phyloP scores from a whole-genome alignment of 2,113 vertebrate genomes.

The Percina caprodes region DNA sequence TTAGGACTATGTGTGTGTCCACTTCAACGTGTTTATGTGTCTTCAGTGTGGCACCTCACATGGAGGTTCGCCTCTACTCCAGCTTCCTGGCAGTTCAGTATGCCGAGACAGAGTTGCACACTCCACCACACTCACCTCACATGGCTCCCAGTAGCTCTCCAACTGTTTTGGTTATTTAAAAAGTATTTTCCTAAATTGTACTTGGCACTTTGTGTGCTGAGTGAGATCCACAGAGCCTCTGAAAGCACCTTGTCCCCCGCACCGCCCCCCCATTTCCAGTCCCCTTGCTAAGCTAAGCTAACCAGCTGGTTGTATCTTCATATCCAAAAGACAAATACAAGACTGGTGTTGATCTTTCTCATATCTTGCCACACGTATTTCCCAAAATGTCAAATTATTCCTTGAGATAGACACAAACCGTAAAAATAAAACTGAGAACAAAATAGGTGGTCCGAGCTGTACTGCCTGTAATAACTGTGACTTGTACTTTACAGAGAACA shows the following conservation, averaged over 20 bases:
- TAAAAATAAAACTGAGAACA: constrained; percentile 12
- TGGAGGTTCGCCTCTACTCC: constrained; percentile 37
- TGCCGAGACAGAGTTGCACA: constrained; percentile 40
- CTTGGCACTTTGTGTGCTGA: constrained; percentile 46
- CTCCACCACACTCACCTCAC: constrained; percentile 65
- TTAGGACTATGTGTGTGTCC: not conserved
- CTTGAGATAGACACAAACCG: not conserved
- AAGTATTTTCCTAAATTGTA: constrained; percentile 56
- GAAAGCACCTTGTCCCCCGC: too few species aligned
- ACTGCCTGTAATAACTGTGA: constrained; percentile 32
- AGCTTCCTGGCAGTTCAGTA: constrained; percentile 26
- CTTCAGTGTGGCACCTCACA: constrained; percentile 35
- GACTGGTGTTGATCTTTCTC: not conserved
- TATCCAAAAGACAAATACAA: not conserved
- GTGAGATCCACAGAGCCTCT: constrained; percentile 25
- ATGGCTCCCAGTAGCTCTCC: constrained; percentile 51
- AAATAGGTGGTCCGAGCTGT: constrained; percentile 22
- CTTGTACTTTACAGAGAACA: constrained; percentile 12
- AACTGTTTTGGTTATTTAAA: constrained; percentile 63
- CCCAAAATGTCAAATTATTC: constrained; percentile 4
- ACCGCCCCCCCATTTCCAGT: not conserved
- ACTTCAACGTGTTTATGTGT: not conserved
- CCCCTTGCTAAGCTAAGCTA: not conserved
- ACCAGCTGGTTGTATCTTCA: not conserved
- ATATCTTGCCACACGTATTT: not conserved